Percentiles rank a stretch among this genome's conserved stretches.
phyloP scores from a whole-genome alignment of 2,113 vertebrate species.

The Procavia capensis region DNA sequence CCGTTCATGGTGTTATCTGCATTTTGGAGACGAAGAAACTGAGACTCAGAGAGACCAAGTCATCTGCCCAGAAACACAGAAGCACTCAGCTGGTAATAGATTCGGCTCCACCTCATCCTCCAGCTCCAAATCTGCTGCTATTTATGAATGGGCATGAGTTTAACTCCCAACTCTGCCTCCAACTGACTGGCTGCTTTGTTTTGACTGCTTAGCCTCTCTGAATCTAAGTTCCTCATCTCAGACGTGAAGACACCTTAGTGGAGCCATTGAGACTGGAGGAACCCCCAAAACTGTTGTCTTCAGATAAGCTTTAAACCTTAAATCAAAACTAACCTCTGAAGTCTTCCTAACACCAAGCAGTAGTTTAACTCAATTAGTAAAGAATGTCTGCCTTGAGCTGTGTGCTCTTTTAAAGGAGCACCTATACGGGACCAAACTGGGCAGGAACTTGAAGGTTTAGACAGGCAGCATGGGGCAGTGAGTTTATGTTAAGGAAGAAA shows the following conservation, averaged over 20 bases:
- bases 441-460: no score
- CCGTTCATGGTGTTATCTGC: not conserved
- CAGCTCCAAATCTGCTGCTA: not conserved
- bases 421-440: no score
- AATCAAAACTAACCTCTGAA: no score
- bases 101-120: not conserved
- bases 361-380: no score
- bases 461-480: no score
- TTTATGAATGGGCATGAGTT: not conserved
- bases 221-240: not conserved
- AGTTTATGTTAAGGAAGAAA: no score
- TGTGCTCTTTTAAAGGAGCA: no score
- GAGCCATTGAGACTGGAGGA: no score
- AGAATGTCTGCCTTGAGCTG: no score
- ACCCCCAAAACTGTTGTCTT: no score
- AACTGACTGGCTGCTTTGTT: not conserved
- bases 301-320: no score
- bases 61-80: not conserved
- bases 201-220: not conserved
- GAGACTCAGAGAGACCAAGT: not conserved
- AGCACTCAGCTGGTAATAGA: not conserved
- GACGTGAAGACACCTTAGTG: not conserved
- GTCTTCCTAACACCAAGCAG: no score
- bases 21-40: conserved; percentile 9
- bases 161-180: not conserved